A percentile compares a stretch with the other conserved stretches of the same genome.
Conservation (phyloP, 2,113 vertebrate genomes). For the Abramis brama region DNA sequence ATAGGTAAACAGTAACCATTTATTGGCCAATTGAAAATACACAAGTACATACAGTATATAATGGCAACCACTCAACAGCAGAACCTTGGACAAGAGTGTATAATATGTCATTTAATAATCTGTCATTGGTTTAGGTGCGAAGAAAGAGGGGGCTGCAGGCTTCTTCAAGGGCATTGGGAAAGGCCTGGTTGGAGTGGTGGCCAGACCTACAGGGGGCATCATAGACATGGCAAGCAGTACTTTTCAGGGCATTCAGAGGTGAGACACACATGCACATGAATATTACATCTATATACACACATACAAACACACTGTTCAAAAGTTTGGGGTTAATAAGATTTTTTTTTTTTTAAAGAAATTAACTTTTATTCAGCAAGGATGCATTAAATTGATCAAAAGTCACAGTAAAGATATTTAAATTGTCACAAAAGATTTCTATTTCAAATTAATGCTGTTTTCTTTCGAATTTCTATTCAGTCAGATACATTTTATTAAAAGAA, state of each 20-base stretch:
- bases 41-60: neutral
- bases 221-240: conserved; percentile 98
- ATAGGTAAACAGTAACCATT: neutral
- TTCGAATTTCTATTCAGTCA: too few relatives aligned
- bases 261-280: conserved; percentile 29
- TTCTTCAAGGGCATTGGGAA: conserved; percentile 99
- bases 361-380: too few relatives aligned
- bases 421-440: too few relatives aligned
- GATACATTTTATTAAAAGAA: neutral
- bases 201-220: conserved; percentile 91
- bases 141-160: conserved; percentile 93
- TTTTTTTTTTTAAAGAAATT: too few relatives aligned
- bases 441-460: too few relatives aligned
- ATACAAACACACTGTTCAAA: neutral
- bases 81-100: neutral
- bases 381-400: too few relatives aligned
- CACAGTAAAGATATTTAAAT: too few relatives aligned
- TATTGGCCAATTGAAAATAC: neutral
- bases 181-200: conserved; percentile 93
- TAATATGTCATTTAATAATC: neutral
- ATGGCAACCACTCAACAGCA: neutral
- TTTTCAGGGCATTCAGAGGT: conserved; percentile 99
- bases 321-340: neutral
- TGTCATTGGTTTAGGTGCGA: conserved; percentile 82
- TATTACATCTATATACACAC: neutral